Base-by-base conservation (phyloP, 1,140 invertebrate species). In the Augochlora pura region DNA sequence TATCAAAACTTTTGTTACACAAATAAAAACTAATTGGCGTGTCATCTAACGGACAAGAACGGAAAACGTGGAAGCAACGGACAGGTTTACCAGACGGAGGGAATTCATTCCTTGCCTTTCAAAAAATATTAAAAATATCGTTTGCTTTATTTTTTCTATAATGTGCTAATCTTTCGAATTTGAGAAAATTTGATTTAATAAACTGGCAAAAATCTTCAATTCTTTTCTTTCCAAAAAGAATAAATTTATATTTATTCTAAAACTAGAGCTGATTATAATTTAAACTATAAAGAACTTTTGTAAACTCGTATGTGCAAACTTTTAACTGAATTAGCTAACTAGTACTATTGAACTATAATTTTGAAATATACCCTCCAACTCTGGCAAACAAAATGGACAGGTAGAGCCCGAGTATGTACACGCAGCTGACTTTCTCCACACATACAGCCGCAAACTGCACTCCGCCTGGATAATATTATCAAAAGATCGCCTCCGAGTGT, bases 401-500 rank as follows among this genome's bases (percentile, higher is more conserved):
- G 76, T 72, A 78, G 76, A 78, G 67, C 69, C 72, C 79, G 80
- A 89, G 82, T 91, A 91, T 91, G 85, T 90, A 91, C 90, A 91
- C 87, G 88, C 84, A 91, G 88, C 69, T 88, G 86, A 87, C 90
- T 87, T 92, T 91, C 90, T 91, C 91, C 91, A 90, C 92, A 92
- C 88, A 85, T 27, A 90, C 90, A 92, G 91, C 91, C 90, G 91
- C 90, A 92, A 93, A 93, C 92, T 93, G 92, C 92, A 93, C 92
- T 93, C 92, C 89, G 88, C 60, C 76, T 86, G 92, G 91, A 92
- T 91, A 88, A 90, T 87, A 86, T 86, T 86, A 84, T 85, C 39
- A 66, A 66, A 71, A 88, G 82, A 79, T 86, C 88, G 86, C 91
- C 88, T 92, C 91, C 81, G 91, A 92, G 91, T 92, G 91, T 92